These are phyloP conservation scores for Sander vitreus DNA, from an alignment of 2,113 vertebrate genomes.

Conservation along the genomic window DNA sequence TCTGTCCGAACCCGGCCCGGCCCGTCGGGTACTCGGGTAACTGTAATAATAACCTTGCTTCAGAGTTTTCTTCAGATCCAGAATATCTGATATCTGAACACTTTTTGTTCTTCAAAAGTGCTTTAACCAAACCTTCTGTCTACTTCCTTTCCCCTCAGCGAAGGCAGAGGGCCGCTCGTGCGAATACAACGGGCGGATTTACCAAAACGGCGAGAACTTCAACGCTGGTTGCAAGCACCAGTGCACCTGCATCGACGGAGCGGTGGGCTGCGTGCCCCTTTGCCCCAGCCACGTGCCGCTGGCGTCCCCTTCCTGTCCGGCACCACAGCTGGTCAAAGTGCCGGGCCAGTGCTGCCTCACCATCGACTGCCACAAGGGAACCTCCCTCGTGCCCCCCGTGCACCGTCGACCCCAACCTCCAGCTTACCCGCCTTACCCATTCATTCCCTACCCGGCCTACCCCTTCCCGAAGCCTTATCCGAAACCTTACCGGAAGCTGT, in stretches of 20 bases:
- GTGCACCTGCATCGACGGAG: conserved; percentile 89
- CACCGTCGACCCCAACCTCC: conserved; percentile 63
- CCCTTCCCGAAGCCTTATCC: conserved; percentile 71
- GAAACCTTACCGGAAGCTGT: conserved; percentile 67
- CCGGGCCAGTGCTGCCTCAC: conserved; percentile 87
- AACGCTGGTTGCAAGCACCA: conserved; percentile 87
- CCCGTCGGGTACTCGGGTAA: too few relatives aligned
- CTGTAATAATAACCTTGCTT: too few relatives aligned
- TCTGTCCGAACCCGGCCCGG: too few relatives aligned
- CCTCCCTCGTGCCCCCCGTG: conserved; percentile 52
- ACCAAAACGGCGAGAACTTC: conserved; percentile 88
- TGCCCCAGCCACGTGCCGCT: conserved; percentile 84
- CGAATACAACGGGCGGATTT: conserved; percentile 86
- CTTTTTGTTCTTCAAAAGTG: neutral
- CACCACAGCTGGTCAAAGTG: conserved; percentile 83
- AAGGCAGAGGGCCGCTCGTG: conserved; percentile 88
- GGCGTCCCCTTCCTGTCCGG: conserved; percentile 80
- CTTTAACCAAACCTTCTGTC: neutral
- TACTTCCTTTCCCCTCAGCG: conserved; percentile 67
- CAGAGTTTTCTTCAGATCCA: neutral
- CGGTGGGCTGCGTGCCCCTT: conserved; percentile 86
- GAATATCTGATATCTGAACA: neutral
- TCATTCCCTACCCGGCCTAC: conserved; percentile 73
- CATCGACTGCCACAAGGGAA: conserved; percentile 80
- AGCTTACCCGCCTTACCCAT: conserved; percentile 67